Conservation (phyloP, 2,888 invertebrate genomes). For the Phengaris alcon region DNA sequence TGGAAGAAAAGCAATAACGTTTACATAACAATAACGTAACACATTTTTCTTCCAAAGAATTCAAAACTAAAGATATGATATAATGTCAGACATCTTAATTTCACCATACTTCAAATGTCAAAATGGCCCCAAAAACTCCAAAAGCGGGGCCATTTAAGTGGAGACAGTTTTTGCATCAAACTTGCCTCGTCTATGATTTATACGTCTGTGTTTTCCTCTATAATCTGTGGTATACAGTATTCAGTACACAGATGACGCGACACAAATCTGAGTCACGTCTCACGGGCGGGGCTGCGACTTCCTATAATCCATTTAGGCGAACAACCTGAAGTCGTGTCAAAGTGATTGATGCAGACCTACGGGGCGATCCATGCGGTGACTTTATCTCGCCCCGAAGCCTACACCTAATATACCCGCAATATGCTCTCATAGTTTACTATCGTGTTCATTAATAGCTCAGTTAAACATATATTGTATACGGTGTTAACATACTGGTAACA, state of each 20-base stretch:
- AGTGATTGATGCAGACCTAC: slow-evolving; percentile 70
- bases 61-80: too few species aligned
- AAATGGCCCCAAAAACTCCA: too few species aligned
- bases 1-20: too few species aligned
- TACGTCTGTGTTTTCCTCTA: too few species aligned
- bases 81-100: too few species aligned
- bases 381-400: slow-evolving; percentile 65
- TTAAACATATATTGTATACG: slow-evolving; percentile 25
- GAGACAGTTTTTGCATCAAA: too few species aligned
- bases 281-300: slow-evolving; percentile 60
- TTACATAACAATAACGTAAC: too few species aligned
- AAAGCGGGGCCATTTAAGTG: too few species aligned
- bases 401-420: slow-evolving; percentile 53
- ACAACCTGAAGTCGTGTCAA: slow-evolving; percentile 75
- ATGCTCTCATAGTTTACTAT: slow-evolving; percentile 38
- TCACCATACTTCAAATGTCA: too few species aligned
- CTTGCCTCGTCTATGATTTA: too few species aligned
- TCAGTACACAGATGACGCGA: slow-evolving; percentile 62
- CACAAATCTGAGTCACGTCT: slow-evolving; percentile 67
- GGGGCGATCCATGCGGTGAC: slow-evolving; percentile 60
- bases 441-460: slow-evolving; percentile 30
- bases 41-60: too few species aligned
- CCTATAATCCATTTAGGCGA: slow-evolving; percentile 77
- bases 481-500: slow-evolving; percentile 27
- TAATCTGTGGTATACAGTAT: slow-evolving; percentile 57